Base-by-base conservation (phyloP, 2,888 invertebrate species). In the Dasypolia templi region DNA sequence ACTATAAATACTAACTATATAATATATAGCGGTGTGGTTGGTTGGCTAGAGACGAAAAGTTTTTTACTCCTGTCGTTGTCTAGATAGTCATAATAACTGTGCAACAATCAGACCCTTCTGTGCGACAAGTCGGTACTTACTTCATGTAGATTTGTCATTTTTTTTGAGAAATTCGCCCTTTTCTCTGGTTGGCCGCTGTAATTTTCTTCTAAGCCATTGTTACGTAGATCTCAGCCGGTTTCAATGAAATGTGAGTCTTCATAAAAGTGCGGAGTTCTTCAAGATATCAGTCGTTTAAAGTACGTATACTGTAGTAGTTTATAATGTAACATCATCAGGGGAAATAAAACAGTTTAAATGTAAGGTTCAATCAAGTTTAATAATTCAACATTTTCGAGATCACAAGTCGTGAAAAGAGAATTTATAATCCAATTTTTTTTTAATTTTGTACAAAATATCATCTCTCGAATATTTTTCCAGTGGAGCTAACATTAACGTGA, bases 381-480 rank as follows among this genome's bases (percentile, higher is more conserved):
- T 95, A 90, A 90, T 93, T 94, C 90, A 96, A 95, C 95, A 94
- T 95, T 93, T 93, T 93, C 91, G 94, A 95, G 96, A 95, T 95
- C 95, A 95, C 95, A 95, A 94, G 94, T 91, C 90, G 92, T 93
- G 92, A 92, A 89, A 93, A 93, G 92, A 93, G 92, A 94, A 92
- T 92, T 93, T 91, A 92, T 91, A 94, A 92, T 93, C 92, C 89
- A 92, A 92, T 91, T 91, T 90, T 91, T 91, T 90, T 93, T 92
- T 90, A 93, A 95, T 96, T 96, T 96, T 95, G 95, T 96, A 96
- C 95, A 96, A 96, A 96, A 96, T 95, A 95, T 94, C 91, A 75
- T 95, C 92, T 94, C 92, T 94, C 91, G 89, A 93, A 93, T 90
- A 93, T 86, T 92, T 92, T 88, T 83, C 87, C 91, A 91, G 89